phyloP scores from a whole-genome alignment of 2,888 invertebrate genomes.

The Chloroclysta siterata region DNA sequence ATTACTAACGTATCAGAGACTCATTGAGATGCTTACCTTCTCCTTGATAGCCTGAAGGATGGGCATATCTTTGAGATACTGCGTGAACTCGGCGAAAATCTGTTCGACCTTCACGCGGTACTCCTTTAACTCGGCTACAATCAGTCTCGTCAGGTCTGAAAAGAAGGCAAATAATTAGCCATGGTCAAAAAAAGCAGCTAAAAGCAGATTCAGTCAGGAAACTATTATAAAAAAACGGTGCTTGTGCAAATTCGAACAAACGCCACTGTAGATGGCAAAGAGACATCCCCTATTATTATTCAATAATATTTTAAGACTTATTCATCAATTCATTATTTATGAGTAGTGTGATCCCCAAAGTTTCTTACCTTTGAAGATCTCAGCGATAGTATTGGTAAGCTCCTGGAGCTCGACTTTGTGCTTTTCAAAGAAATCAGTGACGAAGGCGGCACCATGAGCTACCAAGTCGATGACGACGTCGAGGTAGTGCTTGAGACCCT shows the following conservation, averaged over 20 bases:
- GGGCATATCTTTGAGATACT: conserved; percentile 74
- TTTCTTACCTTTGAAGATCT: conserved; percentile 78
- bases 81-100: conserved; percentile 60
- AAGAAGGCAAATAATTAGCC: conserved; percentile 4
- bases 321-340: no score
- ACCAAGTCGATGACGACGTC: conserved; percentile 73
- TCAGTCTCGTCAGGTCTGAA: conserved; percentile 72
- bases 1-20: no score
- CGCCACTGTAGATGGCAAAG: no score
- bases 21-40: conserved; percentile 57
- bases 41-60: conserved; percentile 66
- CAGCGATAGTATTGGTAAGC: conserved; percentile 79
- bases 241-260: not conserved
- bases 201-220: not conserved
- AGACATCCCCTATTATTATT: no score
- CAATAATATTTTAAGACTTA: no score
- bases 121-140: conserved; percentile 74
- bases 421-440: conserved; percentile 85
- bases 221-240: not conserved
- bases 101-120: conserved; percentile 63
- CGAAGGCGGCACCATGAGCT: conserved; percentile 81
- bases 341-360: no score
- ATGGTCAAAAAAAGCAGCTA: not conserved
- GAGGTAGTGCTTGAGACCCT: conserved; percentile 69
- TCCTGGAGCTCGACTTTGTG: conserved; percentile 88